These are phyloP conservation scores for Rhinogobio ventralis DNA, from an alignment of 2,797 vertebrate species.

Conservation along the genomic window DNA sequence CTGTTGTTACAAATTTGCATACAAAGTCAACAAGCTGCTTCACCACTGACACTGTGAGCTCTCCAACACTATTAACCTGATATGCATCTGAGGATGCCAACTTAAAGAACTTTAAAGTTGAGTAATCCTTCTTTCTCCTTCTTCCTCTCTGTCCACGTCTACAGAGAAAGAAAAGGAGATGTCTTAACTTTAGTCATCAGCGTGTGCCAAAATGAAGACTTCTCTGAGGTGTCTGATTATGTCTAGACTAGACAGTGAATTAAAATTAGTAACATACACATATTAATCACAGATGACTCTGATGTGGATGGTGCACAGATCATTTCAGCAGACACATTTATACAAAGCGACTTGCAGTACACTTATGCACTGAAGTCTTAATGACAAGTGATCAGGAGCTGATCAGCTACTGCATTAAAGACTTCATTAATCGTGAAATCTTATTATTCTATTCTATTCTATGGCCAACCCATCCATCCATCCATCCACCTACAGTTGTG, in stretches of 20 bases:
- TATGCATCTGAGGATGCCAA: constrained; percentile 36
- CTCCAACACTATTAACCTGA: constrained; percentile 47
- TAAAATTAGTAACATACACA: constrained; percentile 29
- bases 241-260: constrained; percentile 42
- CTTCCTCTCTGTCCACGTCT: constrained; percentile 32
- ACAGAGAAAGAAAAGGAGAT: constrained; percentile 36
- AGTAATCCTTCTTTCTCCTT: constrained; percentile 24
- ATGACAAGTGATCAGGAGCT: neutral
- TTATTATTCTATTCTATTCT: neutral
- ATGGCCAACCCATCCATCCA: neutral
- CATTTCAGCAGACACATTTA: neutral
- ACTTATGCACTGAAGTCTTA: neutral
- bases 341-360: neutral
- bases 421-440: neutral
- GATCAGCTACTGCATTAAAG: neutral
- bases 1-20: constrained; percentile 53
- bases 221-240: constrained; percentile 36
- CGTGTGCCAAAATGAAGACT: constrained; percentile 20
- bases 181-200: constrained; percentile 53
- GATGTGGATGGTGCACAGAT: constrained; percentile 7
- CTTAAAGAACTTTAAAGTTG: constrained; percentile 37
- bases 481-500: neutral
- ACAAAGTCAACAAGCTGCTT: constrained; percentile 53
- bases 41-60: constrained; percentile 33
- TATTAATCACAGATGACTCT: constrained; percentile 45